A percentile compares a stretch with the other conserved stretches of the same genome.
Evolutionary conservation across 2,797 vertebrate genomes (phyloP).

Genomic region (Staurois parvus): DNA sequence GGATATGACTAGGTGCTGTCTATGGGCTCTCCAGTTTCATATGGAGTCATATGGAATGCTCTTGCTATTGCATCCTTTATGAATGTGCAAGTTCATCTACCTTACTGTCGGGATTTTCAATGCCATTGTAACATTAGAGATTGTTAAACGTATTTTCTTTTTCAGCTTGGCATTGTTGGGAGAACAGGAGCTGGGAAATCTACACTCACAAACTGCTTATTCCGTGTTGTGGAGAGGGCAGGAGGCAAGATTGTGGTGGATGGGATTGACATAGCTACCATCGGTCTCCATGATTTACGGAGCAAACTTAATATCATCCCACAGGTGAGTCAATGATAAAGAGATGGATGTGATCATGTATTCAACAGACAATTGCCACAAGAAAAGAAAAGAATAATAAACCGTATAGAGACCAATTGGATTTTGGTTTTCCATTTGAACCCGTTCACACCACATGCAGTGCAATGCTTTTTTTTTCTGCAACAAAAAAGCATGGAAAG

Average conservation of each 20-base stretch:
- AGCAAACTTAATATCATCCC: conserved; percentile 74
- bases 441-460: too few species aligned
- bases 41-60: too few species aligned
- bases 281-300: conserved; percentile 72
- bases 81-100: background rate
- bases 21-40: too few species aligned
- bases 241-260: conserved; percentile 73
- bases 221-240: conserved; percentile 70
- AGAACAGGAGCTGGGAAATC: conserved; percentile 73
- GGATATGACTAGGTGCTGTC: too few species aligned
- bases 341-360: too few species aligned
- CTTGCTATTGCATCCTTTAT: too few species aligned
- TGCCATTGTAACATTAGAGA: background rate
- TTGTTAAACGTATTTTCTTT: background rate
- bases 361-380: too few species aligned
- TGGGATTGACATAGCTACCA: conserved; percentile 69
- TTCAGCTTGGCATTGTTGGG: conserved; percentile 73
- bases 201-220: conserved; percentile 72
- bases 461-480: too few species aligned
- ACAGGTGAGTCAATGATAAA: conserved; percentile 65
- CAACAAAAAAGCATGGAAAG: too few species aligned
- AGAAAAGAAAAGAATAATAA: too few species aligned
- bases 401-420: too few species aligned
- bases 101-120: background rate
- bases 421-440: too few species aligned